Conservation (phyloP, 2,113 vertebrate species). For the Morone saxatilis region DNA sequence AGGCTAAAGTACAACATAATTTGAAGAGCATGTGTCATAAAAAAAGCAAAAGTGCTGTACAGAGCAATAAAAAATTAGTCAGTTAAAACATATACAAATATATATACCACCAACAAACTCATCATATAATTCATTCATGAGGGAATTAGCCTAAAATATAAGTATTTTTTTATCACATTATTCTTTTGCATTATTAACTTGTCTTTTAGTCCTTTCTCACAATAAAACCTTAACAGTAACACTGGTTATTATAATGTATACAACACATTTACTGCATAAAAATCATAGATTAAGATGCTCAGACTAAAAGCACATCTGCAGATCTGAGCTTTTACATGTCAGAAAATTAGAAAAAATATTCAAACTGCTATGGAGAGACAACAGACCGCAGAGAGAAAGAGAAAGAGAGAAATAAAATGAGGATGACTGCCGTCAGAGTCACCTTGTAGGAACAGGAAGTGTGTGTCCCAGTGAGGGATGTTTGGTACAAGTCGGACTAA, state of each 20-base stretch:
- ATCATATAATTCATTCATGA: neutral
- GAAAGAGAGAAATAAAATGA: conserved; percentile 30
- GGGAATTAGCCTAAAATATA: neutral
- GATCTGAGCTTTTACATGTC: neutral
- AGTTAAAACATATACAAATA: neutral
- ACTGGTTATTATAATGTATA: neutral
- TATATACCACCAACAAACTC: neutral
- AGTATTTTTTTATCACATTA: neutral
- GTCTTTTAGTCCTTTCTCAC: neutral
- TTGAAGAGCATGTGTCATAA: neutral
- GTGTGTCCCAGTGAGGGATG: conserved; percentile 57
- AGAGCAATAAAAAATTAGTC: neutral
- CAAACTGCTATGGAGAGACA: neutral
- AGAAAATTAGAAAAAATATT: neutral
- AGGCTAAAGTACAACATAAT: neutral
- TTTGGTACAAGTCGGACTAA: conserved; percentile 47
- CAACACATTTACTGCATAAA: neutral
- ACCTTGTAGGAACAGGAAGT: conserved; percentile 73
- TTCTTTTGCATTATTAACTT: neutral
- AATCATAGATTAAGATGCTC: neutral
- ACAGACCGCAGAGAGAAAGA: neutral
- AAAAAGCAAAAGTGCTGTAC: conserved; percentile 8
- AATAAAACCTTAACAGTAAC: neutral
- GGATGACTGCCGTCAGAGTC: conserved; percentile 68
- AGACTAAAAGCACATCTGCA: too few species aligned